Evolutionary conservation across 2,888 invertebrate species (phyloP).

Genomic region (Sphaeridia pumilis): DNA sequence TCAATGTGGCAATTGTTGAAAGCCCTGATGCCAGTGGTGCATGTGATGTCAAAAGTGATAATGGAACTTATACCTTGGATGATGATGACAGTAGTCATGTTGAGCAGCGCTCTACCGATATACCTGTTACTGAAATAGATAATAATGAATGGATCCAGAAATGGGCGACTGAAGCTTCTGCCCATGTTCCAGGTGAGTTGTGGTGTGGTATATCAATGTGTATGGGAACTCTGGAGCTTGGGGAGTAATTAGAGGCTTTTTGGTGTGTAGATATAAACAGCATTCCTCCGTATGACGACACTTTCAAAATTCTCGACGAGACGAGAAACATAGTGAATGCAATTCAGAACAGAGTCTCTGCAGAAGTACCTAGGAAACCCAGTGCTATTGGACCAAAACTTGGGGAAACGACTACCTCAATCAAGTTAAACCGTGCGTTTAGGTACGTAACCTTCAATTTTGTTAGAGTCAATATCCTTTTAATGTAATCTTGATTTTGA

Average conservation of each 20-base stretch:
- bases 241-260: too few relatives aligned
- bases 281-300: constrained; percentile 8
- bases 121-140: constrained; percentile 9
- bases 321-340: constrained; percentile 51
- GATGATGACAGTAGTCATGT: constrained; percentile 6
- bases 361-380: background rate
- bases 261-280: background rate
- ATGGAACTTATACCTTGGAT: constrained; percentile 16
- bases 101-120: background rate
- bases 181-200: constrained; percentile 10
- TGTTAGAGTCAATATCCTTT: too few relatives aligned
- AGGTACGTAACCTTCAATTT: constrained; percentile 7
- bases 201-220: too few relatives aligned
- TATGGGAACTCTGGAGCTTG: too few relatives aligned
- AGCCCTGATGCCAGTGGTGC: background rate
- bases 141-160: constrained; percentile 13
- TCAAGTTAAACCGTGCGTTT: constrained; percentile 17
- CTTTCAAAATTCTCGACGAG: constrained; percentile 44
- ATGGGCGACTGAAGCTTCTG: constrained; percentile 14
- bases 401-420: too few relatives aligned
- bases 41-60: constrained; percentile 17
- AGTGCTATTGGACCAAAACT: too few relatives aligned
- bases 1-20: background rate
- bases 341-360: constrained; percentile 41
- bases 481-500: too few relatives aligned